Conservation (phyloP, 2,113 vertebrate genomes). For the Ophthalmolycus amberensis region DNA sequence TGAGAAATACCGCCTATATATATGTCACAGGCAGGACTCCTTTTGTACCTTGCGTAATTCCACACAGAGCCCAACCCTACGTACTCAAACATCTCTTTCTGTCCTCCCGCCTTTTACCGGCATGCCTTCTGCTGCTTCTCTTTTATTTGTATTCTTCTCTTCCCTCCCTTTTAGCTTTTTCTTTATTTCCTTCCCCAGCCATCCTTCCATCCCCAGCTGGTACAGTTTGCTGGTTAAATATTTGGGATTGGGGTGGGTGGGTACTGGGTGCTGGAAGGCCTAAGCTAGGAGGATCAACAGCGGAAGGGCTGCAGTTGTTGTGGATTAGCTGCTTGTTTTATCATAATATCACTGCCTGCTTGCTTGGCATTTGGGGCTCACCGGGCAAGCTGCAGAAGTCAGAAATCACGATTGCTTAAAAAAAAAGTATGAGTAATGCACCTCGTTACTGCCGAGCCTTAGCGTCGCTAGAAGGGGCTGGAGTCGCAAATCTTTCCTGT, state of each 20-base stretch:
- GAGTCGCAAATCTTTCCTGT: conserved; percentile 5
- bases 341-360: conserved; percentile 60
- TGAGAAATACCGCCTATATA: not conserved
- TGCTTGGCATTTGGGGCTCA: conserved; percentile 42
- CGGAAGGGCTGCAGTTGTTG: conserved; percentile 74
- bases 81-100: not conserved
- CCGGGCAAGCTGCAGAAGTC: conserved; percentile 52
- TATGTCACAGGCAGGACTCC: not conserved
- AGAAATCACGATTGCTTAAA: conserved; percentile 59
- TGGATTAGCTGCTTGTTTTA: conserved; percentile 77
- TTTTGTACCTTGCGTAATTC: not conserved
- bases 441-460: conserved; percentile 36
- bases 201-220: conserved; percentile 54
- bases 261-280: conserved; percentile 48
- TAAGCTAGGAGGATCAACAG: conserved; percentile 66
- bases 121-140: conserved; percentile 11
- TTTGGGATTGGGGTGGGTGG: conserved; percentile 40
- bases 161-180: conserved; percentile 14
- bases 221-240: conserved; percentile 74
- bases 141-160: not conserved
- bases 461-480: conserved; percentile 20
- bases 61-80: not conserved
- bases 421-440: conserved; percentile 51
- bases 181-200: not conserved
- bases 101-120: not conserved